Evolutionary conservation across 2,113 vertebrate species (phyloP).

Genomic region (Cranoglanis bouderius): DNA sequence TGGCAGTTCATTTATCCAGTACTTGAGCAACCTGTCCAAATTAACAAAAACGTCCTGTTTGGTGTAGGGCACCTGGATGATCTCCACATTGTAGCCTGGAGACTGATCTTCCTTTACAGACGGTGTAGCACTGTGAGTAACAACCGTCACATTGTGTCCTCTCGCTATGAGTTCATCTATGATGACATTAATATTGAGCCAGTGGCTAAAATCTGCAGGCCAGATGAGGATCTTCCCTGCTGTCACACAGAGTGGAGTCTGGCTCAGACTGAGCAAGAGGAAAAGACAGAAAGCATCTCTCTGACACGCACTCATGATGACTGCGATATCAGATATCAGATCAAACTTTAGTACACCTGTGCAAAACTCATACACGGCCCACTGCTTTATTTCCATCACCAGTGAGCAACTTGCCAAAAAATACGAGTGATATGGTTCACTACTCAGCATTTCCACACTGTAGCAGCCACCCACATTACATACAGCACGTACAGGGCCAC

Average conservation of each 20-base stretch:
- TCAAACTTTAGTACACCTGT: neutral
- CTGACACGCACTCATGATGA: constrained; percentile 2
- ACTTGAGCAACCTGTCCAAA: constrained; percentile 43
- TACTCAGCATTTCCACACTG: neutral
- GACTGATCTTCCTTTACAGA: constrained; percentile 26
- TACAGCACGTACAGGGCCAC: neutral
- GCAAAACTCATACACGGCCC: neutral
- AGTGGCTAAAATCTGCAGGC: constrained; percentile 69
- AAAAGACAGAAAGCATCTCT: constrained; percentile 12
- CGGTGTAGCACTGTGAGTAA: constrained; percentile 36
- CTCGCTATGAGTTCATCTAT: constrained; percentile 55
- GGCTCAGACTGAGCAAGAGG: constrained; percentile 3
- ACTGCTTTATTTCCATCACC: too few relatives aligned
- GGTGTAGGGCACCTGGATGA: constrained; percentile 39
- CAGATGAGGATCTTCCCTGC: constrained; percentile 65
- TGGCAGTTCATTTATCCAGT: constrained; percentile 51
- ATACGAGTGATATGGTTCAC: neutral
- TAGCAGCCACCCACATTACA: neutral
- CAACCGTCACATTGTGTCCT: constrained; percentile 64
- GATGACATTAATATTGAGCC: constrained; percentile 63
- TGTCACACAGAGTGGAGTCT: neutral
- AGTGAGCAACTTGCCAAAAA: neutral
- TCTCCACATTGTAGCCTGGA: constrained; percentile 25
- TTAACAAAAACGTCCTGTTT: constrained; percentile 32
- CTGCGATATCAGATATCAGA: neutral